A percentile compares a stretch with the other conserved stretches of the same genome.
Conservation (phyloP, 2,888 invertebrate genomes). For the Serripes groenlandicus region DNA sequence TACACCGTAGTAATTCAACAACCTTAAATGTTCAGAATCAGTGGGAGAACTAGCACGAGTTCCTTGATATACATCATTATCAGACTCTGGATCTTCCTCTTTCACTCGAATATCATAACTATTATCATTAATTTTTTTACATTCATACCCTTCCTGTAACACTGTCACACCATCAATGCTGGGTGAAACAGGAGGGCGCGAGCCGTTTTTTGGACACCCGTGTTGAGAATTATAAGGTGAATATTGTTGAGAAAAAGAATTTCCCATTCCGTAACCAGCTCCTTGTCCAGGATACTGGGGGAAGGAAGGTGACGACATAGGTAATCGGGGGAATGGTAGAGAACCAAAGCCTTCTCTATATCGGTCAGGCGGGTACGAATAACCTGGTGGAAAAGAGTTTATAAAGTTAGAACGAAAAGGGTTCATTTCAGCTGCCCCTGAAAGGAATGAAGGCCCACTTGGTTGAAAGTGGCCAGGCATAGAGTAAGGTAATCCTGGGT, state of each 20-base stretch:
- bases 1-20: conserved; percentile 49
- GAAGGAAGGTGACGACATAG: conserved; percentile 62
- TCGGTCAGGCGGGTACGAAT: conserved; percentile 68
- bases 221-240: conserved; percentile 68
- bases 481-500: conserved; percentile 61
- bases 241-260: conserved; percentile 67
- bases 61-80: not conserved
- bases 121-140: conserved; percentile 11
- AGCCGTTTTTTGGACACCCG: conserved; percentile 79
- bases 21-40: conserved; percentile 39
- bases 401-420: conserved; percentile 70
- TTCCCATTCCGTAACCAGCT: conserved; percentile 58
- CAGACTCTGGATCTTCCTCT: not conserved
- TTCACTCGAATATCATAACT: not conserved
- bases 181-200: conserved; percentile 77
- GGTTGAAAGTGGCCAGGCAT: conserved; percentile 65
- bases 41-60: not conserved
- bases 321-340: conserved; percentile 63
- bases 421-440: conserved; percentile 69
- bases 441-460: conserved; percentile 70
- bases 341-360: conserved; percentile 64
- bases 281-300: conserved; percentile 64
- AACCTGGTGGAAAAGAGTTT: conserved; percentile 68
- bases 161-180: conserved; percentile 74
- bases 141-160: conserved; percentile 75